phyloP scores from a whole-genome alignment of 1,140 invertebrate species.

The Fopius arisanus region DNA sequence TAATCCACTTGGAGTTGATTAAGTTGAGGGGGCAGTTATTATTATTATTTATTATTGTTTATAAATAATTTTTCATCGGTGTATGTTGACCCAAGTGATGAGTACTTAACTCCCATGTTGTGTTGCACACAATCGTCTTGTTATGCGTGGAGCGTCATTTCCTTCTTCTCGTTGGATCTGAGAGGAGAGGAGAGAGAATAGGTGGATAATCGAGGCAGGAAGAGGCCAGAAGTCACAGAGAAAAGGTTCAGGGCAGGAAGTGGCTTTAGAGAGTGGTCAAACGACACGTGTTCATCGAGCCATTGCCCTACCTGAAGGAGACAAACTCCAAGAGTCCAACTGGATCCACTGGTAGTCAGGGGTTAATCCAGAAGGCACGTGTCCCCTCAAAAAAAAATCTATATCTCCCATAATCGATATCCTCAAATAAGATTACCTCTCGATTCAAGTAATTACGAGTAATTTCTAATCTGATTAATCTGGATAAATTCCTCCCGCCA shows the following conservation, averaged over 20 bases:
- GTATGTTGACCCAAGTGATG: neutral
- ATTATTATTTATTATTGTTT: no score
- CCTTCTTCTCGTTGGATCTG: slow-evolving; percentile 40
- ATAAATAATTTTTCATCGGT: no score
- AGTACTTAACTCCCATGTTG: slow-evolving; percentile 11
- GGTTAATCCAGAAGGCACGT: neutral
- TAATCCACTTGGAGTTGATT: no score
- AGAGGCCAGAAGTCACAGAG: neutral
- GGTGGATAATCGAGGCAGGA: slow-evolving; percentile 23
- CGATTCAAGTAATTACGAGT: no score
- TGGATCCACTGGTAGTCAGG: slow-evolving; percentile 12
- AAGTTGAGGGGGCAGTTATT: no score
- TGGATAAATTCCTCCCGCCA: no score
- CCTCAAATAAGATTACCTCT: no score
- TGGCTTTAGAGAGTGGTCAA: slow-evolving; percentile 41
- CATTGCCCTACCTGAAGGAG: slow-evolving; percentile 39
- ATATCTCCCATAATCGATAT: neutral
- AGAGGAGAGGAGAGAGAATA: slow-evolving; percentile 18
- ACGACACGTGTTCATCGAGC: slow-evolving; percentile 50
- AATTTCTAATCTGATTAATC: no score
- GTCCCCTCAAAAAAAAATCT: no score
- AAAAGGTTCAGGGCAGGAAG: slow-evolving; percentile 35
- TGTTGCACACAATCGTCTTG: slow-evolving; percentile 34
- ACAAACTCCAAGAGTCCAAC: slow-evolving; percentile 13
- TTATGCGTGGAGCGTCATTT: slow-evolving; percentile 51